Percentiles rank a stretch among this genome's conserved stretches.
These are phyloP conservation scores for Hippoglossus hippoglossus DNA, from an alignment of 2,797 vertebrate species.

Conservation along the genomic window DNA sequence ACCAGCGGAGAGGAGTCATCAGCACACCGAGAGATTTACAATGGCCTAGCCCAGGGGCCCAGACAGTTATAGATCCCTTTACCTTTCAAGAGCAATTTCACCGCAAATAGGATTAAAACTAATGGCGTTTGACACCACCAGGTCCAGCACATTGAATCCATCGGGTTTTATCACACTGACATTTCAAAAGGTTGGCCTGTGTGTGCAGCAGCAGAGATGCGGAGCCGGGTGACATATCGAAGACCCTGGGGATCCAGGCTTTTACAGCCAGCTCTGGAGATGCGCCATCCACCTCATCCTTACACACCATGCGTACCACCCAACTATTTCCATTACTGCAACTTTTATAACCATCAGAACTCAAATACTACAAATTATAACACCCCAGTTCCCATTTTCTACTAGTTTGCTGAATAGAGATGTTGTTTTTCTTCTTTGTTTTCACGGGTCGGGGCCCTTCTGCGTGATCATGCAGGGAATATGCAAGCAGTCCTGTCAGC, in stretches of 20 bases:
- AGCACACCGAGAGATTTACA: constrained; percentile 74
- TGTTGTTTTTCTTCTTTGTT: constrained; percentile 52
- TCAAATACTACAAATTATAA: constrained; percentile 69
- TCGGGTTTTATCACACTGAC: constrained; percentile 82
- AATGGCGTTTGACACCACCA: constrained; percentile 83
- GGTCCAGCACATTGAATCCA: constrained; percentile 77
- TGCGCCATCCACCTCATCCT: neutral
- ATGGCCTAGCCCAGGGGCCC: constrained; percentile 50
- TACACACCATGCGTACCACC: constrained; percentile 18
- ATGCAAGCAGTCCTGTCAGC: constrained; percentile 47
- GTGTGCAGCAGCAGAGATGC: constrained; percentile 60
- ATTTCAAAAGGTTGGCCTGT: constrained; percentile 86
- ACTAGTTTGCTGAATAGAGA: constrained; percentile 30
- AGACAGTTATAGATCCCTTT: constrained; percentile 83
- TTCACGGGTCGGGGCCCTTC: constrained; percentile 34
- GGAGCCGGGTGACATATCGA: constrained; percentile 76
- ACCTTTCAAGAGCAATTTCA: constrained; percentile 84
- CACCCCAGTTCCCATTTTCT: constrained; percentile 39
- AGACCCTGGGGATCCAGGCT: constrained; percentile 64
- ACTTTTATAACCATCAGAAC: constrained; percentile 71
- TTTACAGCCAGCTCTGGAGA: constrained; percentile 72
- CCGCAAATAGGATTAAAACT: constrained; percentile 84
- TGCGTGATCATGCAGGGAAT: constrained; percentile 48
- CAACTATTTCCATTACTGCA: constrained; percentile 68
- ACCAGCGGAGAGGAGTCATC: constrained; percentile 71